Evolutionary conservation across 2,797 vertebrate genomes (phyloP).

Genomic region (Gambusia yucatana): DNA sequence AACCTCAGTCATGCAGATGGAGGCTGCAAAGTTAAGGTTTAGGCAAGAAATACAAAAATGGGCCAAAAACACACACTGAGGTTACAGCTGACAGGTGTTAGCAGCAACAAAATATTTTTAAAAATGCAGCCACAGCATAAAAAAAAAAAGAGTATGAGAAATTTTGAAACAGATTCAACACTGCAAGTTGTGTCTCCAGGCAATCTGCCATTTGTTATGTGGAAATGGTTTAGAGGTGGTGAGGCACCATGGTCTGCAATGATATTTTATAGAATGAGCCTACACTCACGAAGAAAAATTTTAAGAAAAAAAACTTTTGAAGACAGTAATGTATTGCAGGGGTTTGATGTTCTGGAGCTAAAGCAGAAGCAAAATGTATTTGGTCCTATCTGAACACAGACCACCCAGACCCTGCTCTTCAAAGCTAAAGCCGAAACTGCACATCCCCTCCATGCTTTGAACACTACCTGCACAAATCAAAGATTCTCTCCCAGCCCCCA

Average conservation of each 20-base stretch:
- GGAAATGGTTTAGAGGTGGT: conserved; percentile 40
- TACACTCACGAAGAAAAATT: neutral
- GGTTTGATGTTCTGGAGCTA: neutral
- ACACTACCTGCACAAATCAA: neutral
- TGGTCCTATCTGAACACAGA: conserved; percentile 25
- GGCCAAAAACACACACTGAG: neutral
- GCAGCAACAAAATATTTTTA: conserved; percentile 9
- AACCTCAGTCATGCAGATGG: conserved; percentile 22
- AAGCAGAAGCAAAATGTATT: conserved; percentile 3
- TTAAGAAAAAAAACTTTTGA: neutral
- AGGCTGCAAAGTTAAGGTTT: conserved; percentile 9
- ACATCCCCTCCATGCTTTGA: conserved; percentile 54
- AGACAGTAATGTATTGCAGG: neutral
- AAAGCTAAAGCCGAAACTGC: conserved; percentile 54
- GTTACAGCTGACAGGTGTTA: conserved; percentile 17
- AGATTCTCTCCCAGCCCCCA: neutral
- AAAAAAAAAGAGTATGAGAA: neutral
- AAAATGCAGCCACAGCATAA: conserved; percentile 24
- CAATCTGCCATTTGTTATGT: conserved; percentile 44
- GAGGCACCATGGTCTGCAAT: conserved; percentile 1
- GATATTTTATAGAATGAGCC: neutral
- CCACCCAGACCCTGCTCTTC: conserved; percentile 36
- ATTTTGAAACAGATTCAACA: conserved; percentile 8
- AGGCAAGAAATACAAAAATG: neutral
- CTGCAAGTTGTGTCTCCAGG: conserved; percentile 36